phyloP scores from a whole-genome alignment of 2,113 vertebrate species.

The Odobenus rosmarus region DNA sequence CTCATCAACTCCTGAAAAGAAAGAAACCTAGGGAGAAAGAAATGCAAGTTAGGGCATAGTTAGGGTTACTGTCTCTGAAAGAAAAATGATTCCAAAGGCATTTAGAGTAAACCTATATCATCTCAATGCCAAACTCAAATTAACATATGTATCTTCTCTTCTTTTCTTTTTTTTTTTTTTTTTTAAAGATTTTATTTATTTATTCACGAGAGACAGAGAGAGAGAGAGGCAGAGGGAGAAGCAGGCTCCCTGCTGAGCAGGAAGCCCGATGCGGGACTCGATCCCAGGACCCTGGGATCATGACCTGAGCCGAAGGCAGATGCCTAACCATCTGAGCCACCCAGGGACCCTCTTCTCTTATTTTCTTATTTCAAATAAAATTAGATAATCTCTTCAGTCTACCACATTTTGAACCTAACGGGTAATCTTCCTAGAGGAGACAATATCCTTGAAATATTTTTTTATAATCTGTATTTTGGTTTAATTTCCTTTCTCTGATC shows the following conservation, averaged over 20 bases:
- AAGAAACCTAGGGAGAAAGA: constrained; percentile 38
- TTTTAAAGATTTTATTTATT: no score
- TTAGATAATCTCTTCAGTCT: background rate
- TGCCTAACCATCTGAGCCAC: no score
- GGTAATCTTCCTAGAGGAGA: background rate
- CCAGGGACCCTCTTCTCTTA: background rate
- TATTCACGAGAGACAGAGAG: no score
- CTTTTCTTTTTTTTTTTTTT: background rate
- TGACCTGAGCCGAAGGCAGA: no score
- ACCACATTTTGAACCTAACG: background rate
- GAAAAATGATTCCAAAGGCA: background rate
- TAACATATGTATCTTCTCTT: background rate
- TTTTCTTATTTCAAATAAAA: constrained; percentile 4
- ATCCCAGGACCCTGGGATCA: no score
- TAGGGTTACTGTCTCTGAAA: background rate
- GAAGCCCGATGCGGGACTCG: no score
- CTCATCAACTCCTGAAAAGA: constrained; percentile 53
- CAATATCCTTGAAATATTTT: background rate
- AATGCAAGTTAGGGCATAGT: background rate
- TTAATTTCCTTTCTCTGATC: background rate
- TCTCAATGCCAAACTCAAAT: background rate
- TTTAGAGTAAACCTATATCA: background rate
- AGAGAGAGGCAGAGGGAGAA: no score
- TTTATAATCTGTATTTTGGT: background rate
- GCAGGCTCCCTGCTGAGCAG: no score